Evolutionary conservation across 1,140 invertebrate genomes (phyloP).

Genomic region (Eumaeus atala): DNA sequence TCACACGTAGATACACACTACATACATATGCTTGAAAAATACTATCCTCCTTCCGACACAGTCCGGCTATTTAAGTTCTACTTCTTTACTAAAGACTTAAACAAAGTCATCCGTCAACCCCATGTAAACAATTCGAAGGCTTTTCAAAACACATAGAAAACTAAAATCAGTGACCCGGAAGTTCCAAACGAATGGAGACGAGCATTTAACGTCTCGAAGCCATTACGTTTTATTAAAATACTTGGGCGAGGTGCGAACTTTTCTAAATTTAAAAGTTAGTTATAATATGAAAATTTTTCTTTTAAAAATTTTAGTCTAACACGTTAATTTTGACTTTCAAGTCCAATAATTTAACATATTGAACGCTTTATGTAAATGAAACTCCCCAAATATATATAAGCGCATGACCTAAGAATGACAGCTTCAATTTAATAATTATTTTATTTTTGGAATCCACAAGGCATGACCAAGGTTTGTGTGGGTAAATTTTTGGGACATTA

Average conservation of each 20-base stretch:
- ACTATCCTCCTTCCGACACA: too few species aligned
- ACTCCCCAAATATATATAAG: too few species aligned
- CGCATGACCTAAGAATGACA: too few species aligned
- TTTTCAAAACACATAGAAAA: not conserved
- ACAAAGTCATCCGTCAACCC: not conserved
- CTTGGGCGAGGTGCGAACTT: too few species aligned
- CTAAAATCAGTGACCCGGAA: constrained; percentile 16
- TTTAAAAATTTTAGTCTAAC: not conserved
- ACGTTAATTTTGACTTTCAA: not conserved
- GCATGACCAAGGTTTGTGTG: too few species aligned
- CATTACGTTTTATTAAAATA: constrained; percentile 14
- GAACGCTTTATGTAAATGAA: not conserved
- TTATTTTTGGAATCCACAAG: too few species aligned
- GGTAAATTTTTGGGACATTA: too few species aligned
- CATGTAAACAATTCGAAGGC: not conserved
- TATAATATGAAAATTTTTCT: not conserved
- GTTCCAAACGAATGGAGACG: constrained; percentile 4
- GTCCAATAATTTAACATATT: not conserved
- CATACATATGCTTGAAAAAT: too few species aligned
- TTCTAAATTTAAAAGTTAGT: constrained; percentile 4
- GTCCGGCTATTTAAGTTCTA: too few species aligned
- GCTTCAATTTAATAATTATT: too few species aligned
- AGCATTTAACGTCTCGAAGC: constrained; percentile 7
- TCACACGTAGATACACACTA: too few species aligned
- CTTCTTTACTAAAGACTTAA: not conserved